phyloP scores from a whole-genome alignment of 2,888 invertebrate genomes.

The Dasypogon diadema region DNA sequence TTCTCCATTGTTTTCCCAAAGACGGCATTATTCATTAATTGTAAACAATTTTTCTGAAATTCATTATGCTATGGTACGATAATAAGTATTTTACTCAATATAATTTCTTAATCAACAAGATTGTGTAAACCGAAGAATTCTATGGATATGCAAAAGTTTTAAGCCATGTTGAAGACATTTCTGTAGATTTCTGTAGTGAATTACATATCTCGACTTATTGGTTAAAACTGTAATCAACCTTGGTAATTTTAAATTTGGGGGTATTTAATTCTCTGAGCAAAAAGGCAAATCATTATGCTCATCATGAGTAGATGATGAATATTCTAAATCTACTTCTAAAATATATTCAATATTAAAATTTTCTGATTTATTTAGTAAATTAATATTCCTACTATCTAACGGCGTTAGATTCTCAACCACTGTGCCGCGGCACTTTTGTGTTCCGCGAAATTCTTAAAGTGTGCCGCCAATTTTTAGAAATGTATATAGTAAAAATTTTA shows the following conservation, averaged over 20 bases:
- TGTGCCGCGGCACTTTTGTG: no score
- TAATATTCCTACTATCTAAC: no score
- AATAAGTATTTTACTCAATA: conserved; percentile 55
- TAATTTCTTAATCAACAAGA: conserved; percentile 59
- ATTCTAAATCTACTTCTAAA: neutral
- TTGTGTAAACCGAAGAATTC: conserved; percentile 60
- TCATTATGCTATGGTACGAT: conserved; percentile 40
- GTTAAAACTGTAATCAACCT: conserved; percentile 59
- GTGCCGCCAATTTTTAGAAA: no score
- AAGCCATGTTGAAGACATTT: conserved; percentile 60
- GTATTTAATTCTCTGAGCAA: neutral
- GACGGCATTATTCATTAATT: conserved; percentile 12
- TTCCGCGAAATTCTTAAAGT: no score
- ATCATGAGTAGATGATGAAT: neutral
- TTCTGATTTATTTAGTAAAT: neutral
- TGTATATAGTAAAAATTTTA: no score
- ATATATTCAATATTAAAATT: neutral
- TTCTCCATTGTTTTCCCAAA: conserved; percentile 53
- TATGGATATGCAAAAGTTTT: conserved; percentile 49
- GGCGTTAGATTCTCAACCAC: no score
- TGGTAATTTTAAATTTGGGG: neutral
- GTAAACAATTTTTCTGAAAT: conserved; percentile 58
- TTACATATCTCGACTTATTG: conserved; percentile 60
- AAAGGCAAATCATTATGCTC: neutral
- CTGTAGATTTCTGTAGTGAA: conserved; percentile 60